Conservation (phyloP, 2,113 vertebrate genomes). For the Sterna hirundo region DNA sequence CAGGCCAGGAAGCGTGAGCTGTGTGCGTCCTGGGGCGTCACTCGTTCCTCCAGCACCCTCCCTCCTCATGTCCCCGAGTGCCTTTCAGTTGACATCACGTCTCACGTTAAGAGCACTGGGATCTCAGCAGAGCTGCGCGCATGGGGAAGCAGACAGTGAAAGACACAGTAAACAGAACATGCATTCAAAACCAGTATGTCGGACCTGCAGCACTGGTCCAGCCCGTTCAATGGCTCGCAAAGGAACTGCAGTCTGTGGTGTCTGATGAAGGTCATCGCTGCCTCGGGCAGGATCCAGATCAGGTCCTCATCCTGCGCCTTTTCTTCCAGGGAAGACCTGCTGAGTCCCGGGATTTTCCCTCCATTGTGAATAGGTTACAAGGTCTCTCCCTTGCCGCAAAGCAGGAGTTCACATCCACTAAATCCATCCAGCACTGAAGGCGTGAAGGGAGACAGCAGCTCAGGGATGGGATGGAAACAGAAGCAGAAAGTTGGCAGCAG, state of each 20-base stretch:
- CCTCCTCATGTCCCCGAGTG: not conserved
- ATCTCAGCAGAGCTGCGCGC: accelerated
- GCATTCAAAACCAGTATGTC: not conserved
- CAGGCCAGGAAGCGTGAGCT: not conserved
- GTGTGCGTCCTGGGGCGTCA: not conserved
- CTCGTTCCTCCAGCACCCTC: not conserved
- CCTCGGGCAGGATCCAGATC: not conserved
- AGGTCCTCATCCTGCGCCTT: not conserved
- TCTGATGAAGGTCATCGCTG: not conserved
- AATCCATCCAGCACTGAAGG: not conserved
- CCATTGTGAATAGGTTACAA: not conserved
- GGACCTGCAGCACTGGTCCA: not conserved
- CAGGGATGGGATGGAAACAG: not conserved
- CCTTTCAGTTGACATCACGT: not conserved
- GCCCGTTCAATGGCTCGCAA: not conserved
- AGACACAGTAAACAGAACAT: not conserved
- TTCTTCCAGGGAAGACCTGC: not conserved
- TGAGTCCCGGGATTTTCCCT: not conserved
- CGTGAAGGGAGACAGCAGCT: not conserved
- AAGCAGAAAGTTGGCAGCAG: not conserved
- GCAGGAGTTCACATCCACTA: not conserved
- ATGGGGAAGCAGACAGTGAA: not conserved
- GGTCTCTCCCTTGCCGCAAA: not conserved
- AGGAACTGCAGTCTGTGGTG: not conserved
- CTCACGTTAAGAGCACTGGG: not conserved